phyloP scores from a whole-genome alignment of 1,140 invertebrate genomes.

The Harpegnathos saltator region DNA sequence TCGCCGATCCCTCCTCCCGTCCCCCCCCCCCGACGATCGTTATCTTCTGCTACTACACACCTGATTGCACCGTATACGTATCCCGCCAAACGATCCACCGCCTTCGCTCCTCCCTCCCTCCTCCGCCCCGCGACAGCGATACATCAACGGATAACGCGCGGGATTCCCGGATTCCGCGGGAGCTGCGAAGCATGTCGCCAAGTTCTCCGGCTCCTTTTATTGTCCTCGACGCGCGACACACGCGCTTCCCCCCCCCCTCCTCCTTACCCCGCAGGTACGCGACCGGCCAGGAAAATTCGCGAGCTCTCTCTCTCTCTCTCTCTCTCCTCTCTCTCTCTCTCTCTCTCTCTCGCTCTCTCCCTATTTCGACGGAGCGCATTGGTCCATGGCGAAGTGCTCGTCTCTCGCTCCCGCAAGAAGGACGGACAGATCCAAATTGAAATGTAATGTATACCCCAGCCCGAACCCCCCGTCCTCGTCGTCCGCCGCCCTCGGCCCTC shows the following conservation, averaged over 20 bases:
- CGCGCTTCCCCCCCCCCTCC: too few relatives aligned
- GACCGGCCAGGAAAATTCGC: constrained; percentile 70
- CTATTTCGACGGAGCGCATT: constrained; percentile 67
- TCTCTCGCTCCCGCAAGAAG: constrained; percentile 67
- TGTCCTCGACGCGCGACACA: constrained; percentile 39
- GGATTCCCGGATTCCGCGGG: background rate
- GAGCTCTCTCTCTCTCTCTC: constrained; percentile 49
- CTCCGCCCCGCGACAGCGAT: background rate
- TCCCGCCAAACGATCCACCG: background rate
- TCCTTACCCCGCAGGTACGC: constrained; percentile 48
- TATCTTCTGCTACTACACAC: too few relatives aligned
- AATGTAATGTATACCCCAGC: constrained; percentile 81
- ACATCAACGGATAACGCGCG: background rate
- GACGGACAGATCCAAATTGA: constrained; percentile 81
- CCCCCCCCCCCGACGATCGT: too few relatives aligned
- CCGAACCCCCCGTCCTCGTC: constrained; percentile 61
- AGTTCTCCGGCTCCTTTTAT: constrained; percentile 55
- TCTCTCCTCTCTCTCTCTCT: background rate
- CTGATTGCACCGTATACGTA: too few relatives aligned
- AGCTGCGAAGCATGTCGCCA: constrained; percentile 43
- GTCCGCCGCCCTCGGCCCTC: constrained; percentile 60
- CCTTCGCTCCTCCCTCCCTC: too few relatives aligned
- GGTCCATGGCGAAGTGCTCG: constrained; percentile 74
- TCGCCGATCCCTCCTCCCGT: too few relatives aligned
- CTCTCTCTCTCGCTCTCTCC: constrained; percentile 23